A percentile compares a stretch with the other conserved stretches of the same genome.
Conservation (phyloP, 2,113 vertebrate genomes). For the Sphyrna mokarran region DNA sequence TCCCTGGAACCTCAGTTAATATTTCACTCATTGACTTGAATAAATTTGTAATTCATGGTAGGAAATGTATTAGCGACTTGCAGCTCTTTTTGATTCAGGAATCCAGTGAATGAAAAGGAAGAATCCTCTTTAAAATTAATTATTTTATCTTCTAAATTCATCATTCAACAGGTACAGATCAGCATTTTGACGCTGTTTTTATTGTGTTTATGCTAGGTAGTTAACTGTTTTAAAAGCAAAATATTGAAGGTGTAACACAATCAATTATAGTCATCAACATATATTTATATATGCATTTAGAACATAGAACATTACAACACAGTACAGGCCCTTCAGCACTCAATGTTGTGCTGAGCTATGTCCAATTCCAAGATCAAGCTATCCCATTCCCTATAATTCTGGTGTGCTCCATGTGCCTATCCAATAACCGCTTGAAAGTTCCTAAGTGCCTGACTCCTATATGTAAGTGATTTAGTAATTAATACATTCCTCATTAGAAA, state of each 20-base stretch:
- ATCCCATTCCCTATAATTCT: too few species aligned
- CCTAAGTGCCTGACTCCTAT: background rate
- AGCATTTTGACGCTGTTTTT: conserved; percentile 7
- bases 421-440: too few species aligned
- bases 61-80: background rate
- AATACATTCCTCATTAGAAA: background rate
- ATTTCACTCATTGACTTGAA: background rate
- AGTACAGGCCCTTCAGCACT: too few species aligned
- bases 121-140: background rate
- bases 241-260: background rate
- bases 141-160: background rate
- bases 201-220: background rate
- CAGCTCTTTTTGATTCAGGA: background rate
- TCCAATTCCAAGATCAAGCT: too few species aligned
- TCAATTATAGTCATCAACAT: background rate
- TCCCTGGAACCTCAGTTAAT: background rate
- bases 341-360: too few species aligned
- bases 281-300: background rate
- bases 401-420: too few species aligned
- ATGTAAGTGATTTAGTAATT: background rate
- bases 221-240: background rate
- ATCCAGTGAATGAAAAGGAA: background rate
- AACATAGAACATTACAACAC: too few species aligned
- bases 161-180: background rate
- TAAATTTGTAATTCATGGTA: background rate